These are phyloP conservation scores for Rhabdophis nuchalis DNA, from an alignment of 2,797 vertebrate species.

Conservation along the genomic window DNA sequence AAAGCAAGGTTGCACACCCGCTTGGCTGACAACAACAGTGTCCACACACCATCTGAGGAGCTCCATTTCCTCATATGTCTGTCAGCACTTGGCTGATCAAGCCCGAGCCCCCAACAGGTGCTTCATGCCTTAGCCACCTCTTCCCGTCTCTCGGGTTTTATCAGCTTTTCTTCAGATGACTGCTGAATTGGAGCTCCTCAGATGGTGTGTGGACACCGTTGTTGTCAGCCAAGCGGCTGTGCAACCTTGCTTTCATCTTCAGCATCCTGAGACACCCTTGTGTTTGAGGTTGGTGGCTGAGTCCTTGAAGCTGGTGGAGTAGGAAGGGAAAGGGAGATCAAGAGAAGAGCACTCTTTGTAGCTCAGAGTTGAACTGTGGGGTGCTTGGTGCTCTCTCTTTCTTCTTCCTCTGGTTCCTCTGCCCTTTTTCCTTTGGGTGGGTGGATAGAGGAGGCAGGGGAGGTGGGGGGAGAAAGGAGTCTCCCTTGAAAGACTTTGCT, in stretches of 20 bases:
- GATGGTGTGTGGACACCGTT: conserved; percentile 63
- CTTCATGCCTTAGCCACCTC: conserved; percentile 37
- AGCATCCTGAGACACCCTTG: conserved; percentile 21
- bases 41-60: conserved; percentile 63
- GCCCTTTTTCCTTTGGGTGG: background rate
- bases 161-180: background rate
- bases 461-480: background rate
- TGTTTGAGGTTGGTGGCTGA: conserved; percentile 6
- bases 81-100: conserved; percentile 52
- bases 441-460: background rate
- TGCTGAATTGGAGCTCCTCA: conserved; percentile 49
- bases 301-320: conserved; percentile 1
- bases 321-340: background rate
- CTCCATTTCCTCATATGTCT: conserved; percentile 66
- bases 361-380: background rate
- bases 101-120: conserved; percentile 63
- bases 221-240: conserved; percentile 63
- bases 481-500: too few species aligned
- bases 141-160: background rate
- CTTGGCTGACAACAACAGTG: conserved; percentile 61
- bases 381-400: background rate
- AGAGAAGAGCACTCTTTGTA: background rate
- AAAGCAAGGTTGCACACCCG: conserved; percentile 65
- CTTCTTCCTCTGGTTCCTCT: background rate
- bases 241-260: conserved; percentile 68